Base-by-base conservation (phyloP, 2,113 vertebrate genomes). In the Paraplagusia blochii region DNA sequence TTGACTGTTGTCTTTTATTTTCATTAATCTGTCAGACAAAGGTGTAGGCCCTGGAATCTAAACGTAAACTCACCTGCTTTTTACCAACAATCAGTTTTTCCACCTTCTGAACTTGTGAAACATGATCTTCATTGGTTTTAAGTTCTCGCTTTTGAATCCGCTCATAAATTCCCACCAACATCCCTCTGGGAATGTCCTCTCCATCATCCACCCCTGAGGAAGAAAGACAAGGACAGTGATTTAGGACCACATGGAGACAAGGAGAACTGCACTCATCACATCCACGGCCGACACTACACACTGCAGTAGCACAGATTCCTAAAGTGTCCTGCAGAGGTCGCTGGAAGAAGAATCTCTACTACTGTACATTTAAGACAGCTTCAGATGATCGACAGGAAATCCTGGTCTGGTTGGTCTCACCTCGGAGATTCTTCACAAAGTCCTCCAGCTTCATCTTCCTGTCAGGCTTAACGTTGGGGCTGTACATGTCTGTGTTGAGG, bases 401-500 rank as follows among this genome's bases (percentile, higher is more conserved):
- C 22, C 22, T n/a, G n/a, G n/a, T n/a, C n/a, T n/a, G n/a, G n/a
- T n/a, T n/a, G n/a, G 39, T 49, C 55, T 60, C 80, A 98, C 95
- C 95, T 86, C 95, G 87, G 17, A 98, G 91, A 79, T 99, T 98
- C 89, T 97, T 98, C 62, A 99, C 88, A 70, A 99, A 99, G 81
- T 99, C 97, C 74, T 99, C 95, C 12, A 98, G 89, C 81, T 97
- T 99, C 97, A 99, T 99, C 85, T 99, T 99, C 54, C 96, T 92
- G 82, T 99, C 96, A 0, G 94, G 93, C 79, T 98, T 99, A 69
- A 99, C 96, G 0, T 94, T 99, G 69, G 97, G 97, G 83, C 97
- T 99, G 90, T 99, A 99, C 97, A 99, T 99, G 82, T 99, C 96
- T 0, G 97, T 98, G 89, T 98, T 98, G 82, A 99, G 90, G 67